Evolutionary conservation across 92 coral and sea anemone species (phyloP).

Genomic region (Phenganax subtilis): DNA sequence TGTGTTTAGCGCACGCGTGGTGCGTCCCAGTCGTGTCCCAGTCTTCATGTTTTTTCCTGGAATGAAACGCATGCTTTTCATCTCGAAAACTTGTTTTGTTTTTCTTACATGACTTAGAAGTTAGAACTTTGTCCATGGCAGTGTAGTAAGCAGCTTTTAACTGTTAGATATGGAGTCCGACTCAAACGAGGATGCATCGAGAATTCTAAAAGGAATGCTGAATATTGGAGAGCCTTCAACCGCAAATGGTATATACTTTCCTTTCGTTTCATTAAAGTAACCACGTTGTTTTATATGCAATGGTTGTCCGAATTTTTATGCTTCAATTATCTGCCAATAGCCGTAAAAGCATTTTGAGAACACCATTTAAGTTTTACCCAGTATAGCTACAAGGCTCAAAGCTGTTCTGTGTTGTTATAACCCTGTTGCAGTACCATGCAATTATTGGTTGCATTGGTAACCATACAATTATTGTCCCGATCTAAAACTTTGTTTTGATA

Average conservation of each 20-base stretch:
- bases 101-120: neutral
- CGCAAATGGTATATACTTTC: slow-evolving; percentile 4
- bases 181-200: slow-evolving; percentile 57
- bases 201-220: slow-evolving; percentile 67
- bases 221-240: slow-evolving; percentile 52
- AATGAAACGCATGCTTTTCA: neutral
- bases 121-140: neutral
- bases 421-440: too few relatives aligned
- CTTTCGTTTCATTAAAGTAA: neutral
- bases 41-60: neutral
- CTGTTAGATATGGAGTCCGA: slow-evolving; percentile 2
- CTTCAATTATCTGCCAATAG: too few relatives aligned
- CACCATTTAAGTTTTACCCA: too few relatives aligned
- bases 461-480: too few relatives aligned
- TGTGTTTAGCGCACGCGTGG: neutral
- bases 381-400: too few relatives aligned
- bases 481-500: too few relatives aligned
- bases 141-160: neutral
- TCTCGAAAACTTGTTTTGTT: neutral
- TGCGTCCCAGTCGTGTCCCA: neutral
- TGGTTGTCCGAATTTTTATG: too few relatives aligned
- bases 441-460: too few relatives aligned
- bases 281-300: too few relatives aligned
- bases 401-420: too few relatives aligned
- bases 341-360: too few relatives aligned